Conservation (phyloP, 37 sponge, comb jelly and placozoan species). For the Tethya wilhelma region DNA sequence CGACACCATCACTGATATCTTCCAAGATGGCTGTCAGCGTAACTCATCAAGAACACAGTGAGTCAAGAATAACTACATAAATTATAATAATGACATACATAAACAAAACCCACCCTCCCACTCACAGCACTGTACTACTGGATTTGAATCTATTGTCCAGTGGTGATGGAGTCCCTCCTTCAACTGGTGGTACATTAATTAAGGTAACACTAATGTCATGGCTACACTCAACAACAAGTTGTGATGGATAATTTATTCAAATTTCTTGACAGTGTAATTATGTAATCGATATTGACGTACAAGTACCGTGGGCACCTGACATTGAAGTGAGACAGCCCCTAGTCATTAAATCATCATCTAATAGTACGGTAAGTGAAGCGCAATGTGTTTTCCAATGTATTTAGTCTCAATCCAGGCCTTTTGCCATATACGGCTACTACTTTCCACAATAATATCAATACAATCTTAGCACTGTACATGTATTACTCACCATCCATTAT, state of each 20-base stretch:
- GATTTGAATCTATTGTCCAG: not conserved
- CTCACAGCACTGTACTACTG: slow-evolving; percentile 26
- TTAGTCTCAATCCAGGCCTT: not conserved
- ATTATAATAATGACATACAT: not conserved
- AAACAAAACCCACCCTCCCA: no score
- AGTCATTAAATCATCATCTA: slow-evolving; percentile 43
- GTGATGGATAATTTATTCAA: not conserved
- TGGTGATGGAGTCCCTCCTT: slow-evolving; percentile 22
- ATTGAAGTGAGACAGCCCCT: slow-evolving; percentile 70
- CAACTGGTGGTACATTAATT: slow-evolving; percentile 37
- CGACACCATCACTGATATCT: slow-evolving; percentile 13
- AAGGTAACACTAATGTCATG: slow-evolving; percentile 16
- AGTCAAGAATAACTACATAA: not conserved
- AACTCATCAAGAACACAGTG: slow-evolving; percentile 32
- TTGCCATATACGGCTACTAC: no score
- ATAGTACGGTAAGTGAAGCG: slow-evolving; percentile 32
- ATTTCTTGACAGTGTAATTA: slow-evolving; percentile 68
- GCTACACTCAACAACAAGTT: not conserved
- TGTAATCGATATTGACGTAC: slow-evolving; percentile 71
- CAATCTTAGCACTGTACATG: no score
- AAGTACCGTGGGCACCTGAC: slow-evolving; percentile 80
- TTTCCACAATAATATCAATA: no score
- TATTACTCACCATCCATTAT: not conserved
- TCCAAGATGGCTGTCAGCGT: slow-evolving; percentile 19
- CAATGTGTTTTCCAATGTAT: not conserved